Evolutionary conservation across 2,797 vertebrate species (phyloP).

Genomic region (Hozukius guyotensis): DNA sequence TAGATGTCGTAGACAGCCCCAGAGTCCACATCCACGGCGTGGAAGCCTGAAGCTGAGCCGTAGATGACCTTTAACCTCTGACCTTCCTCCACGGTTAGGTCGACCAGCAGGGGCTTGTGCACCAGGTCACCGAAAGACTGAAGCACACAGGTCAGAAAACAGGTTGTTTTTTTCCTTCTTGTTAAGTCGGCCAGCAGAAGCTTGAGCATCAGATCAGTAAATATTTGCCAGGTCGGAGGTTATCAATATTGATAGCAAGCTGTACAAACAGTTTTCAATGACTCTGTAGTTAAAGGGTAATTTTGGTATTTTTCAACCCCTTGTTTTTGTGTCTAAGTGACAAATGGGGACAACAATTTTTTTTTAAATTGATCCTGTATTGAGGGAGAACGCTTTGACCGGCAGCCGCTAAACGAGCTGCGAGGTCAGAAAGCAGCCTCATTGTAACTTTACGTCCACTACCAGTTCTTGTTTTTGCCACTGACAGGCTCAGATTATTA

Average conservation of each 20-base stretch:
- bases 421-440: no score
- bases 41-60: constrained; percentile 91
- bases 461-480: no score
- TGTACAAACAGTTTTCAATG: not conserved
- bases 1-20: constrained; percentile 94
- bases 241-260: not conserved
- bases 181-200: not conserved
- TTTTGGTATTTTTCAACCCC: no score
- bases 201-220: not conserved
- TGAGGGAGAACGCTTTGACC: no score
- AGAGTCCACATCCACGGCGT: constrained; percentile 93
- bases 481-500: no score
- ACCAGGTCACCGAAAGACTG: constrained; percentile 93
- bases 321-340: no score
- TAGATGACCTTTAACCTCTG: constrained; percentile 95
- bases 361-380: no score
- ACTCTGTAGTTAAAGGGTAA: not conserved
- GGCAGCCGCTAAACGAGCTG: no score
- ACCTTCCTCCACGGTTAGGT: constrained; percentile 93
- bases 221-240: constrained; percentile 3
- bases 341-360: no score
- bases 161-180: not conserved
- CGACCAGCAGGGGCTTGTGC: constrained; percentile 91
- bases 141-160: constrained; percentile 41
- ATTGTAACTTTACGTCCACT: no score